Evolutionary conservation across 2,888 invertebrate species (phyloP).

Genomic region (Lypha dubia): DNA sequence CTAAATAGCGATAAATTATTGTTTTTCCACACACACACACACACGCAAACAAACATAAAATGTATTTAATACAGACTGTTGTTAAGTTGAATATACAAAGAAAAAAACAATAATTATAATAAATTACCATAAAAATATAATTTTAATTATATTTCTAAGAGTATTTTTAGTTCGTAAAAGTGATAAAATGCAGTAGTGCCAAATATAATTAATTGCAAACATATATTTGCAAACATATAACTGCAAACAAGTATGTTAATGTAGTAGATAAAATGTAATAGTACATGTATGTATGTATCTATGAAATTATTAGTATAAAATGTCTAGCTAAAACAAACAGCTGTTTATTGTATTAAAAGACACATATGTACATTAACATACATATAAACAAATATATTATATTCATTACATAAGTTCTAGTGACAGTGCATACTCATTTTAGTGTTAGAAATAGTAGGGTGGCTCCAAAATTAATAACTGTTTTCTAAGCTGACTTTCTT

Average conservation of each 20-base stretch:
- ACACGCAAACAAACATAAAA: background rate
- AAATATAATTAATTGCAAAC: conserved; percentile 30
- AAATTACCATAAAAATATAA: conserved; percentile 41
- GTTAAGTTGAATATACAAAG: background rate
- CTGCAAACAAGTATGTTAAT: conserved; percentile 29
- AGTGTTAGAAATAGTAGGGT: background rate
- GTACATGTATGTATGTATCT: background rate
- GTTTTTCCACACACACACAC: too few relatives aligned
- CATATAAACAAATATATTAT: too few relatives aligned
- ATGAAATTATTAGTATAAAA: conserved; percentile 24
- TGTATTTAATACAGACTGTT: background rate
- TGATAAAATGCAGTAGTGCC: conserved; percentile 38
- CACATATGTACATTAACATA: too few relatives aligned
- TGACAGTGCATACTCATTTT: background rate
- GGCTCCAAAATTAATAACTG: background rate
- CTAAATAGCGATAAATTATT: background rate
- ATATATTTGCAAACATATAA: background rate
- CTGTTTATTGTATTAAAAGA: conserved; percentile 11
- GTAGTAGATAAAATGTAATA: background rate
- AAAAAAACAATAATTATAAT: conserved; percentile 1
- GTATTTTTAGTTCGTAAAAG: conserved; percentile 17
- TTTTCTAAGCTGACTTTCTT: too few relatives aligned
- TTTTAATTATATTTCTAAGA: conserved; percentile 43
- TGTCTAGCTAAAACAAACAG: conserved; percentile 7
- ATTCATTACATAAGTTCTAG: background rate